A percentile compares a stretch with the other conserved stretches of the same genome.
These are phyloP conservation scores for Sciaenops ocellatus DNA, from an alignment of 2,797 vertebrate genomes.

Conservation along the genomic window DNA sequence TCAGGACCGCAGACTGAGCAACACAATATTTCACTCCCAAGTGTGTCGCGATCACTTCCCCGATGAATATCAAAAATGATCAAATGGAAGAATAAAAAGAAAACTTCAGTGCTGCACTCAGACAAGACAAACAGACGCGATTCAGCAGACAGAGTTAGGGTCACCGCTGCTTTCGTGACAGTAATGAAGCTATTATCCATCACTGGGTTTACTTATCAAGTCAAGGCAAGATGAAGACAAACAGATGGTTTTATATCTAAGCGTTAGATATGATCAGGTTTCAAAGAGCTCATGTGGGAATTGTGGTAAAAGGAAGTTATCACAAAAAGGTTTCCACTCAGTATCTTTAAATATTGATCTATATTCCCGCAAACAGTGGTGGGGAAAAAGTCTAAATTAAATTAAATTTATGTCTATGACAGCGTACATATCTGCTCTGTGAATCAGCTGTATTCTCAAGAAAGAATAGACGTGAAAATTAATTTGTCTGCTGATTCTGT, in stretches of 20 bases:
- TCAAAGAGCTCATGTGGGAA: background rate
- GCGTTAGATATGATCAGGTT: background rate
- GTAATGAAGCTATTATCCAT: constrained; percentile 26
- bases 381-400: background rate
- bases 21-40: constrained; percentile 31
- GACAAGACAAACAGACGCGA: background rate
- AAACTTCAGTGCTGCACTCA: constrained; percentile 10
- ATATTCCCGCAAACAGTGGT: background rate
- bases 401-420: too few species aligned
- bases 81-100: constrained; percentile 24
- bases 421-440: background rate
- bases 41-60: constrained; percentile 12
- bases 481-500: background rate
- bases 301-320: background rate
- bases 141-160: constrained; percentile 9
- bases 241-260: background rate
- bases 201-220: constrained; percentile 33
- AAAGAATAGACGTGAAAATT: background rate
- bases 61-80: constrained; percentile 33
- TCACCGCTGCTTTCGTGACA: constrained; percentile 13
- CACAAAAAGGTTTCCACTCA: background rate
- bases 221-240: constrained; percentile 8
- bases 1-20: constrained; percentile 29
- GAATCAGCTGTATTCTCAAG: background rate
- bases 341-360: background rate